Conservation (phyloP, 2,888 invertebrate genomes). For the Mactromeris polynyma region DNA sequence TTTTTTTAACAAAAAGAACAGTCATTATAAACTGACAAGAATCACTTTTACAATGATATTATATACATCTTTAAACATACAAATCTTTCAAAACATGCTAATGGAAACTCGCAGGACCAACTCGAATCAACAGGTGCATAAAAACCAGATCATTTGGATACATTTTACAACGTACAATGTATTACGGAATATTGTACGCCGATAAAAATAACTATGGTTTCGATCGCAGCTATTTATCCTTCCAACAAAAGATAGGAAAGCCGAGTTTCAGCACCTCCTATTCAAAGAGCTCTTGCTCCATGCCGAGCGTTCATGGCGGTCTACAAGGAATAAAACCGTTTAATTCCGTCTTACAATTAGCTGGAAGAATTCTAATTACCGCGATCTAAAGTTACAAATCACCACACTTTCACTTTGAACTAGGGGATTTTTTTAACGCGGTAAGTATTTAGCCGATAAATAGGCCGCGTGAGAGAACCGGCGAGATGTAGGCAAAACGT, state of each 20-base stretch:
- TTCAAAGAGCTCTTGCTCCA: not conserved
- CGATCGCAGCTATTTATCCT: not conserved
- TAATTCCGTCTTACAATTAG: constrained; percentile 8
- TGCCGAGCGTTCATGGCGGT: constrained; percentile 32
- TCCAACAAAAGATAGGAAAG: not conserved
- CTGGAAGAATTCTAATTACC: constrained; percentile 22
- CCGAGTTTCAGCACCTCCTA: not conserved
- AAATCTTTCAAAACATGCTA: no score
- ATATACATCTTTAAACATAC: no score
- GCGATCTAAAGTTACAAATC: constrained; percentile 44
- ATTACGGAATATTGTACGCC: not conserved
- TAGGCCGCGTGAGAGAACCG: not conserved
- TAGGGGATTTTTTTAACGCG: constrained; percentile 35
- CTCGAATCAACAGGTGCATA: not conserved
- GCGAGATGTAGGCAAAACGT: not conserved
- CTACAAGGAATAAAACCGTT: not conserved
- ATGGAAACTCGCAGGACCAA: no score
- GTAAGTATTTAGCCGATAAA: constrained; percentile 27
- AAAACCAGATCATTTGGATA: not conserved
- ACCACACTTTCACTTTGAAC: constrained; percentile 26
- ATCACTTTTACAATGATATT: no score
- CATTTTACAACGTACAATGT: not conserved
- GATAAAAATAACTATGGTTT: not conserved
- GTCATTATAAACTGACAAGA: no score
- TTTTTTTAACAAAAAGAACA: no score